Conservation (phyloP, 2,888 invertebrate genomes). For the Oxyteleia sp. region DNA sequence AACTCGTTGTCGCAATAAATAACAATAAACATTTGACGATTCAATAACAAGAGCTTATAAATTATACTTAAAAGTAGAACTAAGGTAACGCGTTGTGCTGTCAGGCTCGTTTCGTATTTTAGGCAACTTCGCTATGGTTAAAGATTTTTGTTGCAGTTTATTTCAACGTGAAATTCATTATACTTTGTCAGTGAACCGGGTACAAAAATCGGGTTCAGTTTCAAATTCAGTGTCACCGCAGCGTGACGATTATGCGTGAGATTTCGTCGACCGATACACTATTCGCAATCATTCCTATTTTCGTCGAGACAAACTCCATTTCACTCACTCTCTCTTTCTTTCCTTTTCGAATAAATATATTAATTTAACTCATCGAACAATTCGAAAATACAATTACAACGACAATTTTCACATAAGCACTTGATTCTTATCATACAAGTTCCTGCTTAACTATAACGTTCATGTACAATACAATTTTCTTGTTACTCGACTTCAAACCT, state of each 20-base stretch:
- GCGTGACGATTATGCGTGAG: conserved; percentile 7
- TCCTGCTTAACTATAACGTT: no score
- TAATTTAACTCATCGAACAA: conserved; percentile 7
- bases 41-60: conserved; percentile 57
- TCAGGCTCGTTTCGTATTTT: conserved; percentile 49
- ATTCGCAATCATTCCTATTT: conserved; percentile 14
- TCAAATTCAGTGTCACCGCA: conserved; percentile 2
- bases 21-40: conserved; percentile 55
- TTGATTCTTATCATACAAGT: no score
- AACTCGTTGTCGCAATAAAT: conserved; percentile 35
- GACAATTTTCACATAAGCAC: conserved; percentile 8
- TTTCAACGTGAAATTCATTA: conserved; percentile 25
- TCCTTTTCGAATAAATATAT: conserved; percentile 11
- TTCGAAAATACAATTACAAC: conserved; percentile 12
- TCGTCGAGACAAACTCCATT: conserved; percentile 15
- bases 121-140: conserved; percentile 52
- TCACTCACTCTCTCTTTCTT: no score
- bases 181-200: conserved; percentile 5
- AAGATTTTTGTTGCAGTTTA: conserved; percentile 11
- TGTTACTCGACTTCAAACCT: no score
- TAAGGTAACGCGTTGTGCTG: conserved; percentile 61
- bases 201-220: conserved; percentile 11
- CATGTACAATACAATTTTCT: no score
- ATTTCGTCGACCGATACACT: neutral
- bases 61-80: conserved; percentile 39